phyloP scores from a whole-genome alignment of 2,797 vertebrate genomes.

The Salarias fasciatus region DNA sequence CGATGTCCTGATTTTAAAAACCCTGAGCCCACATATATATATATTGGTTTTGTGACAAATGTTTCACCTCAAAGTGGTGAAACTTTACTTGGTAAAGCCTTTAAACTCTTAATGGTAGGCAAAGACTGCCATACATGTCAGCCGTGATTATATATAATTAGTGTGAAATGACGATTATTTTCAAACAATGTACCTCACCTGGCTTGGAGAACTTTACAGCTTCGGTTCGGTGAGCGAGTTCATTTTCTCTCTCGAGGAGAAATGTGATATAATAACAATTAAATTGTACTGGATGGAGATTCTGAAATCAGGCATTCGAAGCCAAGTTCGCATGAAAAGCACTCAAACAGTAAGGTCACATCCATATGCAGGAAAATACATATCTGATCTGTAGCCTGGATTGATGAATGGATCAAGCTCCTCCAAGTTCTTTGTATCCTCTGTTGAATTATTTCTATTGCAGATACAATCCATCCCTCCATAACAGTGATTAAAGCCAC shows the following conservation, averaged over 20 bases:
- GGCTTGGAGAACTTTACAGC: background rate
- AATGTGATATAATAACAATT: background rate
- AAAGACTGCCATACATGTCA: background rate
- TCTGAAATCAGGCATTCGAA: background rate
- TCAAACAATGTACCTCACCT: slow-evolving; percentile 2
- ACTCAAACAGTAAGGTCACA: slow-evolving; percentile 4
- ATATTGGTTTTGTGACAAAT: too few relatives aligned
- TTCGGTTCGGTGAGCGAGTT: background rate
- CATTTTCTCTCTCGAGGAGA: background rate
- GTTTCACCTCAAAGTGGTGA: background rate
- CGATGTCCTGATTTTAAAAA: slow-evolving; percentile 4
- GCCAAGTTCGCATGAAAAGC: too few relatives aligned
- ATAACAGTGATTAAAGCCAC: too few relatives aligned
- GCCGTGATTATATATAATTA: slow-evolving; percentile 12
- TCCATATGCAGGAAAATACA: background rate
- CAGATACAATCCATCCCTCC: too few relatives aligned
- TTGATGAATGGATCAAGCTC: too few relatives aligned
- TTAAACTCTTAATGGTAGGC: background rate
- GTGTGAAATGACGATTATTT: slow-evolving; percentile 14
- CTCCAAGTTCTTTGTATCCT: too few relatives aligned
- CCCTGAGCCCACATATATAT: background rate
- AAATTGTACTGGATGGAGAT: background rate
- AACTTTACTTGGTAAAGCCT: slow-evolving; percentile 3
- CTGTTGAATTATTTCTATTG: too few relatives aligned
- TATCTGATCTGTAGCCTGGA: too few relatives aligned